A percentile compares a stretch with the other conserved stretches of the same genome.
These are phyloP conservation scores for Cyrtorhinus lividipennis DNA, from an alignment of 1,140 invertebrate genomes.

Conservation along the genomic window DNA sequence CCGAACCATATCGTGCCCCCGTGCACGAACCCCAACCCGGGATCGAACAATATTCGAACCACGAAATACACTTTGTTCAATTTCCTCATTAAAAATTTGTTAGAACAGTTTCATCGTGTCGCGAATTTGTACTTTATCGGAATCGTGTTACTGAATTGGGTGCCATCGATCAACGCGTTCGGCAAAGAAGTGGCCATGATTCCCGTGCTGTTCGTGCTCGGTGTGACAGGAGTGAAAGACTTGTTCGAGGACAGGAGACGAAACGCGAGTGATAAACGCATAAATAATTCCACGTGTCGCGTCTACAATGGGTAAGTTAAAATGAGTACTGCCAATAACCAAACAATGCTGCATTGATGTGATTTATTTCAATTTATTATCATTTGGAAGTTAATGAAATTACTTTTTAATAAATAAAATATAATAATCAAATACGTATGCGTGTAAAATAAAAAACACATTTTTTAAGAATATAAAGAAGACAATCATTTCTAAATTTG, in stretches of 20 bases:
- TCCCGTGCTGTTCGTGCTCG: slow-evolving; percentile 84
- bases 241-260: slow-evolving; percentile 87
- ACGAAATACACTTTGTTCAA: slow-evolving; percentile 91
- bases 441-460: too few relatives aligned
- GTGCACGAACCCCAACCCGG: slow-evolving; percentile 40
- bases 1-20: slow-evolving; percentile 69
- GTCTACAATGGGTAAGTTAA: slow-evolving; percentile 76
- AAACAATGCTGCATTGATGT: too few relatives aligned
- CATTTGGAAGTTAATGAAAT: too few relatives aligned
- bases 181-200: slow-evolving; percentile 93
- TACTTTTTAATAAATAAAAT: too few relatives aligned
- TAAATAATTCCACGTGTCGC: slow-evolving; percentile 84
- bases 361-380: too few relatives aligned
- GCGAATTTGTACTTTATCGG: slow-evolving; percentile 98
- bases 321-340: too few relatives aligned
- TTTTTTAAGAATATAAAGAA: too few relatives aligned
- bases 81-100: slow-evolving; percentile 90
- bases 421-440: too few relatives aligned
- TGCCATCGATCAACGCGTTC: slow-evolving; percentile 85
- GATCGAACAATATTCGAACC: slow-evolving; percentile 73
- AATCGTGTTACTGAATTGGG: slow-evolving; percentile 90
- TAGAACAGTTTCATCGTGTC: slow-evolving; percentile 95
- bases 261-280: slow-evolving; percentile 75
- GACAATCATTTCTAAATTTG: too few relatives aligned
- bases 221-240: slow-evolving; percentile 94